Evolutionary conservation across 2,797 vertebrate genomes (phyloP).

Genomic region (Rallus crepitans): DNA sequence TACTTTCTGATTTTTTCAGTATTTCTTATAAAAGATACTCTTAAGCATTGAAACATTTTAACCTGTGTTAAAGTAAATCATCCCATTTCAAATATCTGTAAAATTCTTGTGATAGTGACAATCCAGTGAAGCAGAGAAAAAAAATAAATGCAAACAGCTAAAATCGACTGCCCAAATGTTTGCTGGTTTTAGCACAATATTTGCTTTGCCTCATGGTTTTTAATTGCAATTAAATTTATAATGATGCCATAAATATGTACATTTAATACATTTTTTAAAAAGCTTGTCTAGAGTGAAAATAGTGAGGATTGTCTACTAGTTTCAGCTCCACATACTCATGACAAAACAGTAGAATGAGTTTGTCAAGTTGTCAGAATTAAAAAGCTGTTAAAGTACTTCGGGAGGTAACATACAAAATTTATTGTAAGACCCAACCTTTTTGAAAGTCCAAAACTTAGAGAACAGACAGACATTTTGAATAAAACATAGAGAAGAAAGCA

Average conservation of each 20-base stretch:
- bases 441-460: not conserved
- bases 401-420: not conserved
- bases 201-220: not conserved
- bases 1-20: not conserved
- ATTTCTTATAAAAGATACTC: not conserved
- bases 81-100: not conserved
- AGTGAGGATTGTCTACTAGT: not conserved
- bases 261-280: not conserved
- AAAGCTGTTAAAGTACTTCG: not conserved
- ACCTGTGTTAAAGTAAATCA: not conserved
- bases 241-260: not conserved
- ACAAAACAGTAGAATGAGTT: not conserved
- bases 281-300: not conserved
- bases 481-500: not conserved
- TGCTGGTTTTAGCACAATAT: not conserved
- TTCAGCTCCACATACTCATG: not conserved
- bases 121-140: not conserved
- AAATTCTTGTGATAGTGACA: not conserved
- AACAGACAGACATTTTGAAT: not conserved
- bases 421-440: not conserved
- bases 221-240: not conserved
- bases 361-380: conserved; percentile 17
- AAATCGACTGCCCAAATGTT: not conserved
- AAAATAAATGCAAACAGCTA: not conserved
- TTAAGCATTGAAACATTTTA: not conserved